Evolutionary conservation across 2,797 vertebrate genomes (phyloP), one percentile per base, ranked within the genome.

Genomic region (Anguilla anguilla): DNA sequence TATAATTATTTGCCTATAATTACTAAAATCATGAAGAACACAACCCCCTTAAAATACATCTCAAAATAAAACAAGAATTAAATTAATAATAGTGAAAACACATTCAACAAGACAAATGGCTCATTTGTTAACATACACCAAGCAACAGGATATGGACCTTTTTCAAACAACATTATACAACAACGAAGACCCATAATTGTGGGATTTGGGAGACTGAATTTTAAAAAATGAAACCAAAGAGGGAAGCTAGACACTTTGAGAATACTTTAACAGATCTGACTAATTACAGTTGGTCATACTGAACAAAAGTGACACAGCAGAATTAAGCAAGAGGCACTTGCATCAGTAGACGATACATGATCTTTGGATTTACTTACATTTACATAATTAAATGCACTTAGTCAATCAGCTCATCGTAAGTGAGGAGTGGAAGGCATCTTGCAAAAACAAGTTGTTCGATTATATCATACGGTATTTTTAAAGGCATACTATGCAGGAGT

Each of bases 61-160:
- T 77, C 31, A 77, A 77, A 43, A 82, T 51, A 82, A 49, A 82
- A 82, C 79, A 49, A 82, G 22, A 82, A 82, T 51, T 7, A 46
- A 82, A 49, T 82, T 1, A 82, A 51, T 7, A 49, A 81, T 2
- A 82, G 39, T 82, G 2, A 82, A 82, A 82, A 82, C 43, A 17
- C 13, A 77, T 39, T 3, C 39, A 43, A 43, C 15, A 43, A 35
- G 7, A 77, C 10, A 39, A 11, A 17, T 59, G 17, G 57, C 15
- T 19, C 57, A 59, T 59, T 59, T 7, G 5, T 69, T 69, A 69
- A 69, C 22, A 69, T 69, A 28, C 64, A 11, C 28, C 64, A 69
- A 10, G 10, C 6, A 69, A 69, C 28, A 5, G 64, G 64, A 46
- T 64, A 72, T 28, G 69, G 31, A 77, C 31, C 28, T 19, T 35